phyloP scores from a whole-genome alignment of 64 coral and sea anemone genomes.

The Pachyseris speciosa region DNA sequence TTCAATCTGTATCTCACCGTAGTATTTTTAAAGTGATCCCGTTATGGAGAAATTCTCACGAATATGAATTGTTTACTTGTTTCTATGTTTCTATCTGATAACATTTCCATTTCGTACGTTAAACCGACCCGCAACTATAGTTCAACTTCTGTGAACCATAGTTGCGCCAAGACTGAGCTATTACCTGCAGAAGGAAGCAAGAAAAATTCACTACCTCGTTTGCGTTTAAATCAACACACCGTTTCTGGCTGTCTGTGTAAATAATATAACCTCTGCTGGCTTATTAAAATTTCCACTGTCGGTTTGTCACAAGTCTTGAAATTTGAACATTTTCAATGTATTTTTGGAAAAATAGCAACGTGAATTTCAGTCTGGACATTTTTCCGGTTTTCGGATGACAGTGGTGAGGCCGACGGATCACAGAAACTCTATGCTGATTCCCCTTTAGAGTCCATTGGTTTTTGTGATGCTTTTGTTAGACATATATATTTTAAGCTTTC shows the following conservation, averaged over 20 bases:
- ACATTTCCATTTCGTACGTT: not conserved
- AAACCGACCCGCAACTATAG: not conserved
- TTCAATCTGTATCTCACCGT: not conserved
- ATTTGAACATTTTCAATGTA: not conserved
- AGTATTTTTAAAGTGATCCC: not conserved
- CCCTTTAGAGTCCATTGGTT: too few relatives aligned
- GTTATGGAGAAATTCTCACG: not conserved
- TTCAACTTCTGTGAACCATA: not conserved
- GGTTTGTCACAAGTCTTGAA: not conserved
- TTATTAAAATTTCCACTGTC: not conserved
- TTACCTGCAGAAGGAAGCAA: too few relatives aligned
- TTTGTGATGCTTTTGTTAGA: not conserved
- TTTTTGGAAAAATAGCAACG: too few relatives aligned
- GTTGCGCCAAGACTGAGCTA: too few relatives aligned
- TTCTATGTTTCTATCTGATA: not conserved
- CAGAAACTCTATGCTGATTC: too few relatives aligned
- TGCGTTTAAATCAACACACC: not conserved
- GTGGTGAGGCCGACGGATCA: too few relatives aligned
- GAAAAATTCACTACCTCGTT: too few relatives aligned
- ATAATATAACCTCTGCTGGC: not conserved
- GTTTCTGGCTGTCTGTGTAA: not conserved
- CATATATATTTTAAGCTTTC: not conserved
- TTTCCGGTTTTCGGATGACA: too few relatives aligned
- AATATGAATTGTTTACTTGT: not conserved
- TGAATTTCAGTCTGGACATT: too few relatives aligned